Base-by-base conservation (phyloP, 2,888 invertebrate genomes). In the Drosophila nr. perissopoda region DNA sequence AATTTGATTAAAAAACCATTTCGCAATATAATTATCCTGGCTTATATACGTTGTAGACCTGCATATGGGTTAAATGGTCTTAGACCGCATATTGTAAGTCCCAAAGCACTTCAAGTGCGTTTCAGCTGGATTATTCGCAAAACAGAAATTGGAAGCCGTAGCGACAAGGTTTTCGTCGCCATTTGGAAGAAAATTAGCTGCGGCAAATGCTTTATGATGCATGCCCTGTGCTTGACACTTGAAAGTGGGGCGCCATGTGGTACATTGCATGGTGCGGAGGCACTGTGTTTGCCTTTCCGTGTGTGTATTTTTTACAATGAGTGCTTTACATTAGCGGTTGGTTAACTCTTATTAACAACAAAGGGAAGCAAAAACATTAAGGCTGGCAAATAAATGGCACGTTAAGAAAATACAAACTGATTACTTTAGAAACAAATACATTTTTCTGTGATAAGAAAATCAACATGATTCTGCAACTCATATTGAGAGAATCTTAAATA, bases 311-410 rank as follows among this genome's bases (percentile, higher is more conserved):
- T 33, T 21, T 46, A 4, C 46, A 16, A 16, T 25, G 21, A 25
- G 29, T 40, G 61, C 48, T 48, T 52, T 27, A 40, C 56, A 42
- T 65, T 63, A 65, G 36, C 63, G 66, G 38, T 70, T 74, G 75
- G 63, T 74, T 74, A 65, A 61, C 61, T 75, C 63, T 66, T 60
- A 74, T 60, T 81, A 60, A 61, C 57, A 70, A 31, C 31, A n/a
- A 13, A 11, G 21, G 16, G 29, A n/a, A 56, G 33, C 38, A 34
- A 52, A 7, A 27, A n/a, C 29, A 57, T 33, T 16, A 11, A n/a
- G 2, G 38, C 5, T n/a, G 29, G 2, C 5, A 33, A 46, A 36
- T 11, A 34, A 34, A 33, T 25, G 16, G 16, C 68, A 36, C 1
- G 21, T 13, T 21, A 18, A 25, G 11, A 31, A 33, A 27, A 33